Conservation (phyloP, 2,888 invertebrate genomes). For the Erebia aethiops region DNA sequence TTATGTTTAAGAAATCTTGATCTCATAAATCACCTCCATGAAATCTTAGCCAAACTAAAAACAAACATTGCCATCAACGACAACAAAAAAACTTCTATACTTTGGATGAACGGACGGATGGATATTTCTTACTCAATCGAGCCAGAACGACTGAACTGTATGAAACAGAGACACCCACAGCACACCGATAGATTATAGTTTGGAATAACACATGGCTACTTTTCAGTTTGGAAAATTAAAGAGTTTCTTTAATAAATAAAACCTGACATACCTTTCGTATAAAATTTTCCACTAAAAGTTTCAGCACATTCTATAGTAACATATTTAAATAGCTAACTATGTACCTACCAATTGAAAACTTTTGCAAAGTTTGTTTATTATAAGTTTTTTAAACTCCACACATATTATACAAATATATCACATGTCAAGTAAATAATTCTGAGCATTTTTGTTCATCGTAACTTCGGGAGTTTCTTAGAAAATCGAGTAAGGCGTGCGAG, state of each 20-base stretch:
- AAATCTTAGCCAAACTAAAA: no score
- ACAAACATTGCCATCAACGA: no score
- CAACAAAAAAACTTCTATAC: no score
- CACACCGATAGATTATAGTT: no score
- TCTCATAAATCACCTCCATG: no score
- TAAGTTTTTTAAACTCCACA: background rate
- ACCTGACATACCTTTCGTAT: background rate
- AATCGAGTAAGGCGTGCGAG: constrained; percentile 21
- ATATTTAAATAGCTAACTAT: background rate
- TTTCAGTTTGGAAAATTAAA: no score
- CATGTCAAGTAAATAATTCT: background rate
- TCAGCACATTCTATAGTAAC: background rate
- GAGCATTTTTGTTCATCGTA: background rate
- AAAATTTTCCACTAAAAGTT: background rate
- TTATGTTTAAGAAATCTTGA: no score
- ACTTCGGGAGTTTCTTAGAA: constrained; percentile 7
- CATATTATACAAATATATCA: background rate
- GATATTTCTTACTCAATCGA: no score
- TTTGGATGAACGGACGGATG: no score
- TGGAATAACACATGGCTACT: no score
- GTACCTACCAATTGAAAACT: background rate
- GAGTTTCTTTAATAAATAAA: background rate
- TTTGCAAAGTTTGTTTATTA: background rate
- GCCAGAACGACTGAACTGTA: no score
- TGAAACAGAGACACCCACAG: no score